Conservation (phyloP, 1,140 invertebrate species). For the Drosophila simulans region DNA sequence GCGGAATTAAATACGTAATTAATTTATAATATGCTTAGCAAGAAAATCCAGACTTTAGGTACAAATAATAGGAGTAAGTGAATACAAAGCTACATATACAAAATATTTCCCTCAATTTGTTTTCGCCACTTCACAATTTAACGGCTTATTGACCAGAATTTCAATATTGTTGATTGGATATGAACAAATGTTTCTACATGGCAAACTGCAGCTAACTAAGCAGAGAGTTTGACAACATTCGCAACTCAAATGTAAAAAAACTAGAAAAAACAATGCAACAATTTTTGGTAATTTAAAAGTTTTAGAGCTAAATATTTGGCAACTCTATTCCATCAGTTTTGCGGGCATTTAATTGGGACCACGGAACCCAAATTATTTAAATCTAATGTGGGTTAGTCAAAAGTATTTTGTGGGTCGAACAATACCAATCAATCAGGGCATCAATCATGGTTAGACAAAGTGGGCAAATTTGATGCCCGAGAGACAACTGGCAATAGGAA, state of each 20-base stretch:
- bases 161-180: constrained; percentile 21
- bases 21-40: neutral
- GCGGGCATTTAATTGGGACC: constrained; percentile 5
- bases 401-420: constrained; percentile 20
- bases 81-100: neutral
- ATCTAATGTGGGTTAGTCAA: constrained; percentile 21
- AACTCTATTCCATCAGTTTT: neutral
- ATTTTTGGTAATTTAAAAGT: neutral
- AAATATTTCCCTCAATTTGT: constrained; percentile 8
- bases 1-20: neutral
- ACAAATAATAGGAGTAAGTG: too few relatives aligned
- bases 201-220: constrained; percentile 1
- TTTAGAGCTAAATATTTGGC: neutral
- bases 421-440: constrained; percentile 40
- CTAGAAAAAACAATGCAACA: neutral
- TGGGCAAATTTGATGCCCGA: constrained; percentile 15
- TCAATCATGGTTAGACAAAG: constrained; percentile 26
- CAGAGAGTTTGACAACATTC: neutral
- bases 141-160: neutral
- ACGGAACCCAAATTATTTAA: constrained; percentile 26
- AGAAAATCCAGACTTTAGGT: neutral
- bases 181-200: neutral
- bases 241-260: neutral
- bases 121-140: neutral
- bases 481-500: constrained; percentile 15